Conservation (phyloP, 2,797 vertebrate genomes). For the Tarsius wallacei region DNA sequence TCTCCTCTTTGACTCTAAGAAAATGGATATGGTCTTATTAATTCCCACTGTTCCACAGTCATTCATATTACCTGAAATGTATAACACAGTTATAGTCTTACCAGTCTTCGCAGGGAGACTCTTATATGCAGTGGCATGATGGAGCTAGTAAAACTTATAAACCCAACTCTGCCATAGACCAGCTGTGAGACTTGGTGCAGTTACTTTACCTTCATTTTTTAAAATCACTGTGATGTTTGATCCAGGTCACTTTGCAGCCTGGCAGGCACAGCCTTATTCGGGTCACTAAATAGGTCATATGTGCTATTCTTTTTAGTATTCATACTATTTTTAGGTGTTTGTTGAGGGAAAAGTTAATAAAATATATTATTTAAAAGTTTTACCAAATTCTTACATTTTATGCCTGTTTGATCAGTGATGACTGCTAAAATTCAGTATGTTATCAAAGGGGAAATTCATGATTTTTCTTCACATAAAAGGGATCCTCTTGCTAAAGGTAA, state of each 20-base stretch:
- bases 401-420: slow-evolving; percentile 17
- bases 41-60: not conserved
- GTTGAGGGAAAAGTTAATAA: slow-evolving; percentile 6
- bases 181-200: not conserved
- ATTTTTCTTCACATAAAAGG: slow-evolving; percentile 1
- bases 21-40: not conserved
- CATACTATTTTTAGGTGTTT: not conserved
- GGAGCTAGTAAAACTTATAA: not conserved
- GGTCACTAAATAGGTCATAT: not conserved
- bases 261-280: not conserved
- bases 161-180: not conserved
- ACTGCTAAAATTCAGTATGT: not conserved
- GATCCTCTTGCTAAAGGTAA: not conserved
- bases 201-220: not conserved
- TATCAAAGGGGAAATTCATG: not conserved
- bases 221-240: not conserved
- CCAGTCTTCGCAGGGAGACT: not conserved
- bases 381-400: slow-evolving; percentile 52
- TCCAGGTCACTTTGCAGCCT: not conserved
- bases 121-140: not conserved
- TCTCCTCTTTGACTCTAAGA: not conserved
- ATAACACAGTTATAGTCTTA: not conserved
- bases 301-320: not conserved
- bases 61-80: not conserved
- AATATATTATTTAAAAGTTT: slow-evolving; percentile 35